Evolutionary conservation across 2,888 invertebrate species (phyloP), one percentile per base, ranked within the genome.

Genomic region (Drosophila emarginata): DNA sequence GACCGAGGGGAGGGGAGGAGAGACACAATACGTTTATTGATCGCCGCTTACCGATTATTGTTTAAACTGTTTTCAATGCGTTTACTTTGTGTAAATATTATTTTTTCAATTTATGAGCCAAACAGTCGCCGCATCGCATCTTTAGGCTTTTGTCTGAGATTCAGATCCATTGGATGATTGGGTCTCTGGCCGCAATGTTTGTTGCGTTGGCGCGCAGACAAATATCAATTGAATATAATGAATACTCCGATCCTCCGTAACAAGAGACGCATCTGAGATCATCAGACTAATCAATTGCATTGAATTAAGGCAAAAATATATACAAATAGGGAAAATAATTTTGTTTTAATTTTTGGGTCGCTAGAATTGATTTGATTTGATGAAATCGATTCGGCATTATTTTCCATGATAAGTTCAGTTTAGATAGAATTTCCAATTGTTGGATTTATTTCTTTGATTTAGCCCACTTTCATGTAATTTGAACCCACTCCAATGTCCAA

Each of bases 1-100:
- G 52, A n/a, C n/a, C n/a, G n/a, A n/a, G n/a, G n/a, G n/a, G n/a
- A n/a, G n/a, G n/a, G n/a, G n/a, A n/a, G n/a, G n/a, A n/a, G n/a
- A n/a, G n/a, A n/a, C n/a, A n/a, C 52, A 53, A 39, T 78, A 80
- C 87, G 85, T 82, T 85, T 83, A 84, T 88, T 84, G 85, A 85
- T 85, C 78, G 78, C 73, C 76, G 77, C 82, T 61, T 74, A 76
- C 76, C 87, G 89, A 89, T 87, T 88, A 86, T 87, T 89, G 89
- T 86, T 87, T 87, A 86, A 89, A 88, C 81, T 89, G 88, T 87
- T 89, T 89, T 82, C 85, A 88, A 85, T 85, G 84, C 85, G 87
- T 88, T 88, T 88, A 84, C 89, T 78, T 72, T 77, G 78, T 72
- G 88, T 78, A 89, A 88, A 88, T 88, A 88, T 88, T 88, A 87